Conservation (phyloP, 2,797 vertebrate genomes). For the Telmatherina bonti region DNA sequence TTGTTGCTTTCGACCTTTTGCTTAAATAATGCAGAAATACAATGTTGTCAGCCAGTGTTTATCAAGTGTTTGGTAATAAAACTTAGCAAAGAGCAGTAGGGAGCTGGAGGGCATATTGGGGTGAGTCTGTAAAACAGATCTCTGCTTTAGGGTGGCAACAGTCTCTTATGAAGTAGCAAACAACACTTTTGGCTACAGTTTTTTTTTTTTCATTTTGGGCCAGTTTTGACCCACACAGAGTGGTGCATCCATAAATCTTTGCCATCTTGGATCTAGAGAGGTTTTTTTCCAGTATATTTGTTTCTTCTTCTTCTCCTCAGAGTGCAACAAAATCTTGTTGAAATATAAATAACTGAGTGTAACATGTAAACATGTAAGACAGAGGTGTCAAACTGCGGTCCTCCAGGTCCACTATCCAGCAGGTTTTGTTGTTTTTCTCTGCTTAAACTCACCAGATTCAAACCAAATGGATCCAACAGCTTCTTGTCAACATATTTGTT, state of each 20-base stretch:
- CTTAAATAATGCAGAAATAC: slow-evolving; percentile 54
- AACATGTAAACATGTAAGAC: too few relatives aligned
- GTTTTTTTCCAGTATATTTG: slow-evolving; percentile 10
- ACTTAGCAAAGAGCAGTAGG: slow-evolving; percentile 22
- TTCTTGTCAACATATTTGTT: too few relatives aligned
- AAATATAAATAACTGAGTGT: background rate
- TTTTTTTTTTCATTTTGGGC: slow-evolving; percentile 47
- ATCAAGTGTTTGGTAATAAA: slow-evolving; percentile 24
- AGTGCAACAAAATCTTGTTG: background rate
- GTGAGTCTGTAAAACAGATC: slow-evolving; percentile 32
- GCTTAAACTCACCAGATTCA: too few relatives aligned
- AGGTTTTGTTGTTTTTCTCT: too few relatives aligned
- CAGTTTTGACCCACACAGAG: slow-evolving; percentile 39
- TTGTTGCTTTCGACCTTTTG: slow-evolving; percentile 38
- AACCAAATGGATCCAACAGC: too few relatives aligned
- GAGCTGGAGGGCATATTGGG: slow-evolving; percentile 21
- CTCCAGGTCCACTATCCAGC: too few relatives aligned
- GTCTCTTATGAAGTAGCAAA: slow-evolving; percentile 40
- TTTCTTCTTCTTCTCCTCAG: background rate
- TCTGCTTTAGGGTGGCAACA: slow-evolving; percentile 19
- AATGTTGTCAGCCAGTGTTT: slow-evolving; percentile 37
- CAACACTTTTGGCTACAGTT: slow-evolving; percentile 22
- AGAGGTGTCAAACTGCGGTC: too few relatives aligned
- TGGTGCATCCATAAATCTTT: slow-evolving; percentile 24
- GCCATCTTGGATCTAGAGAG: slow-evolving; percentile 1